Conservation (phyloP, 2,888 invertebrate species). For the Nyleta sp. region DNA sequence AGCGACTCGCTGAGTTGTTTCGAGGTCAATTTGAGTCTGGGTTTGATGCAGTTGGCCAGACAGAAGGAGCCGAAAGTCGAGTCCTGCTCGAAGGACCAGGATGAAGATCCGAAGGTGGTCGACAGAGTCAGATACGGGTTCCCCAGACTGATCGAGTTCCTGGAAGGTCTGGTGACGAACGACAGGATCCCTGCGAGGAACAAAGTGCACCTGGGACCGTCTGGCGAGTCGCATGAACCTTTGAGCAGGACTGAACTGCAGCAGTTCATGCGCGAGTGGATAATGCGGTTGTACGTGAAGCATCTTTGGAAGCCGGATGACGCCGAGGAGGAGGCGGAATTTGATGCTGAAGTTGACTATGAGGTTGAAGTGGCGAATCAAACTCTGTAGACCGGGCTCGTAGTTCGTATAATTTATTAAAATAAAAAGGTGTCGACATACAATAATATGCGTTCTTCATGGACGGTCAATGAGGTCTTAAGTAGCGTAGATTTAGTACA, state of each 20-base stretch:
- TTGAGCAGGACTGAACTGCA: slow-evolving; percentile 24
- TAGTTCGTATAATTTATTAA: slow-evolving; percentile 49
- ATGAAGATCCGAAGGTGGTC: background rate
- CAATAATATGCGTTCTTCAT: slow-evolving; percentile 32
- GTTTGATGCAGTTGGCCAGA: slow-evolving; percentile 15
- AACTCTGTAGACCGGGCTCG: slow-evolving; percentile 12
- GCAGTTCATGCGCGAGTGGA: slow-evolving; percentile 2
- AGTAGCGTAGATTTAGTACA: slow-evolving; percentile 46
- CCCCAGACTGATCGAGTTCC: slow-evolving; percentile 41
- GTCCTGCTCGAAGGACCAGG: slow-evolving; percentile 1
- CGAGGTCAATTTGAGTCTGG: slow-evolving; percentile 33
- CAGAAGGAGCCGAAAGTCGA: slow-evolving; percentile 4
- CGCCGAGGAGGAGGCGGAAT: background rate
- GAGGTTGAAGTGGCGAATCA: too few species aligned
- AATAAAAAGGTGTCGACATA: slow-evolving; percentile 59
- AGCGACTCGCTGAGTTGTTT: slow-evolving; percentile 41
- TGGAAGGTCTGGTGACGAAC: slow-evolving; percentile 37
- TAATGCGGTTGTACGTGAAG: too few species aligned
- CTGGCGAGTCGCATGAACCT: background rate
- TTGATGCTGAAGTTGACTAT: background rate
- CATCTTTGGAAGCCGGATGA: too few species aligned
- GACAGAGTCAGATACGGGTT: slow-evolving; percentile 28
- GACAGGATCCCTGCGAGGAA: slow-evolving; percentile 43
- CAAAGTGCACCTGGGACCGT: background rate
- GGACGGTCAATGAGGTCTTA: slow-evolving; percentile 55